Conservation (phyloP, 2,113 vertebrate species). For the Microcebus jonahi region DNA sequence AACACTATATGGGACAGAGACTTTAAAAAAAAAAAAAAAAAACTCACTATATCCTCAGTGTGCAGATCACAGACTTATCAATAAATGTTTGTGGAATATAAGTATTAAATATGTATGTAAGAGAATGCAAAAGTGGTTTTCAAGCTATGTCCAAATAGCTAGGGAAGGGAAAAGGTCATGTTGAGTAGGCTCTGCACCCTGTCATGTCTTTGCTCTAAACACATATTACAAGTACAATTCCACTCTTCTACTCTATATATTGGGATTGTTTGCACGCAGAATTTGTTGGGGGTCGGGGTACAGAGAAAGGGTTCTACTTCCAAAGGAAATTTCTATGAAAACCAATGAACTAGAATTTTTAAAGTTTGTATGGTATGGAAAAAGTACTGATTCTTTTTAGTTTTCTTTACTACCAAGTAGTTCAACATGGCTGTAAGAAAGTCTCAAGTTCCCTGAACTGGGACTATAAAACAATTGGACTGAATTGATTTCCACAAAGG, state of each 20-base stretch:
- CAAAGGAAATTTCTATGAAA: conserved; percentile 26
- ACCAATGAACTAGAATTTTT: background rate
- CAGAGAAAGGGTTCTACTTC: background rate
- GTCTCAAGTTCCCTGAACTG: background rate
- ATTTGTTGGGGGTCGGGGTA: background rate
- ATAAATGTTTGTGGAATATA: background rate
- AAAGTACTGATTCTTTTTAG: background rate
- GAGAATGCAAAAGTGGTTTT: background rate
- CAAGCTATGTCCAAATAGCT: background rate
- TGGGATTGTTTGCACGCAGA: background rate
- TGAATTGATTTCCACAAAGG: conserved; percentile 43
- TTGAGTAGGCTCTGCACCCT: background rate
- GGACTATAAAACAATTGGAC: conserved; percentile 10
- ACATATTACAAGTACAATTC: background rate
- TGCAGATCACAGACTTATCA: background rate
- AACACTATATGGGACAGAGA: background rate
- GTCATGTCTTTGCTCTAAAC: background rate
- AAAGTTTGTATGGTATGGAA: background rate
- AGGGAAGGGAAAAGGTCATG: background rate
- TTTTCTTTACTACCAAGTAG: background rate
- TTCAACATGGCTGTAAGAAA: background rate
- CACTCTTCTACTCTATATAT: background rate
- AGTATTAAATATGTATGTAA: background rate
- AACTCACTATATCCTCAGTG: background rate
- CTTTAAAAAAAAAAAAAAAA: background rate